Percentiles rank a stretch among this genome's conserved stretches.
Evolutionary conservation across 2,113 vertebrate species (phyloP).

Genomic region (Pterocles gutturalis): DNA sequence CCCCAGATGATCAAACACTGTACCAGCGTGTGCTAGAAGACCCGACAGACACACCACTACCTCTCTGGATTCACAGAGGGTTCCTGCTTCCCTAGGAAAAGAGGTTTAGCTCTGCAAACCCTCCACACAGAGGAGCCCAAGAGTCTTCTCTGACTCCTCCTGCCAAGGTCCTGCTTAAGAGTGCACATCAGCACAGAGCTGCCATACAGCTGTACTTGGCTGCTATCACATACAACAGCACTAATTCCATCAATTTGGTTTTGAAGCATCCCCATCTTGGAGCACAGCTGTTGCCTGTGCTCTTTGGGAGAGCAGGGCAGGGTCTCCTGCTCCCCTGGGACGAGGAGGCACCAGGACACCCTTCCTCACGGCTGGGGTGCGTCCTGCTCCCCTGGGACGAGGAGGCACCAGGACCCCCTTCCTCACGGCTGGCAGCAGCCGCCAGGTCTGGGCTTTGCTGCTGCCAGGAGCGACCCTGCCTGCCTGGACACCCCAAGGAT

Average conservation of each 20-base stretch:
- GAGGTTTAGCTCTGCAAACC: not conserved
- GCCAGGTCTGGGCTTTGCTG: not conserved
- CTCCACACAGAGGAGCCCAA: not conserved
- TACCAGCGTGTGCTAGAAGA: not conserved
- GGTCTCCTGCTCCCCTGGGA: not conserved
- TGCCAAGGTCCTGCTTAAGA: not conserved
- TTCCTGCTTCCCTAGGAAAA: not conserved
- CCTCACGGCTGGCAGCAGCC: not conserved
- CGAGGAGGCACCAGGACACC: not conserved
- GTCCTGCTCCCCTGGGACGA: not conserved
- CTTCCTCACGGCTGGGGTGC: not conserved
- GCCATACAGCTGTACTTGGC: not conserved
- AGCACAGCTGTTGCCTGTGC: not conserved
- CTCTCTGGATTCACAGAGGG: not conserved
- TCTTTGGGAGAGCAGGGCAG: not conserved
- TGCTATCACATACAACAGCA: not conserved
- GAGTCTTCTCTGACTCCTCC: not conserved
- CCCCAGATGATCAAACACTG: not conserved
- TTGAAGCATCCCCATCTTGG: not conserved
- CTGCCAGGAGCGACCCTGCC: not conserved
- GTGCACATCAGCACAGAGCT: not conserved
- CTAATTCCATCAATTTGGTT: not conserved
- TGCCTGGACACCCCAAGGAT: not conserved
- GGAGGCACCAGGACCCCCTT: not conserved
- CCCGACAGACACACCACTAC: not conserved